Evolutionary conservation across 2,797 vertebrate genomes (phyloP).

Genomic region (Falco peregrinus): DNA sequence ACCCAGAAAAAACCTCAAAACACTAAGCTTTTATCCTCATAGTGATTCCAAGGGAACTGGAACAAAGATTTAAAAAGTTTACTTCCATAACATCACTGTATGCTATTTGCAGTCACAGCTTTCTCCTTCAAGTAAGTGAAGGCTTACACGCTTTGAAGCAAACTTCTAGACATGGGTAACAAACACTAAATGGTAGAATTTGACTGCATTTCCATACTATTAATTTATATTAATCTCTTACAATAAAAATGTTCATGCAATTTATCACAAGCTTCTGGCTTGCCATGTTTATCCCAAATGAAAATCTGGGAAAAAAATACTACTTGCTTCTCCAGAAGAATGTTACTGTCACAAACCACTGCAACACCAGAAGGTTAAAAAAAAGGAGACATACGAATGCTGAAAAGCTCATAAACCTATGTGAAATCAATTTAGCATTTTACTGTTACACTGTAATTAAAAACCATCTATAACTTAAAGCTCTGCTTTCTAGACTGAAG

Average conservation of each 20-base stretch:
- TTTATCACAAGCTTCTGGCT: not conserved
- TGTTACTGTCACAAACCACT: not conserved
- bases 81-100: not conserved
- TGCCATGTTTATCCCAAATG: not conserved
- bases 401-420: not conserved
- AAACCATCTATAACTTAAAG: not conserved
- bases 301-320: not conserved
- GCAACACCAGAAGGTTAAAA: not conserved
- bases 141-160: not conserved
- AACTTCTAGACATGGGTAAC: not conserved
- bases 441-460: not conserved
- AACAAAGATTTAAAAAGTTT: not conserved
- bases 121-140: not conserved
- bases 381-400: not conserved
- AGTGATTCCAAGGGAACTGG: not conserved
- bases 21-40: not conserved
- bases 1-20: not conserved
- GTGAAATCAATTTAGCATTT: not conserved
- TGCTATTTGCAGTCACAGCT: not conserved
- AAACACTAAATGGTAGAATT: not conserved
- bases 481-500: not conserved
- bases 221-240: not conserved
- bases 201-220: not conserved
- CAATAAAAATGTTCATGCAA: not conserved
- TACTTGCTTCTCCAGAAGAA: not conserved